Base-by-base conservation (phyloP, 2,888 invertebrate species). In the Drosophila hawaiiensis region DNA sequence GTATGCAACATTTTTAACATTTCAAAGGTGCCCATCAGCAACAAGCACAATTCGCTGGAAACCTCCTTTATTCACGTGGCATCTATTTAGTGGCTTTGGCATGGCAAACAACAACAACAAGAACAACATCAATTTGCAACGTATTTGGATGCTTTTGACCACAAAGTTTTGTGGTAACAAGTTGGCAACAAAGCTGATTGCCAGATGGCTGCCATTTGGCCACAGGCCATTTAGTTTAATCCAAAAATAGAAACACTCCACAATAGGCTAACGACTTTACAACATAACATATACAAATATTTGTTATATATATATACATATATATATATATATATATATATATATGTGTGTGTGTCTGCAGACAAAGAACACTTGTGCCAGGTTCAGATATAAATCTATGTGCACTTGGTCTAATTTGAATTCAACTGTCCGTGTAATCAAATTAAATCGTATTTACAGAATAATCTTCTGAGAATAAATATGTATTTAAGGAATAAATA, bases 111-210 rank as follows among this genome's bases (percentile, higher is more conserved):
- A 60, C 50, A 33, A 41, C 73, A 60, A 54, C 67, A 52, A 28
- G 25, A 41, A 49, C 9, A 52, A 55, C 50, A 54, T 37, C 60
- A 53, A 59, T 66, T 71, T 63, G 41, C 52, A 52, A 61, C 25
- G 58, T 31, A 67, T 65, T 69, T 62, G n/a, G 9, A 12, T 50
- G 59, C 55, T 66, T 85, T 62, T 62, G 70, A 76, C 60, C 56
- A 54, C 54, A 61, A 78, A 71, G 47, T 70, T 65, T 61, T 68
- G 58, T 63, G 65, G 31, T 50, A 78, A 64, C 76, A 78, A 84
- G 69, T 78, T 65, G 68, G 74, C 66, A 77, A 86, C 68, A 85
- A 86, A 76, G 84, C 83, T 65, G 68, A 86, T 70, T 76, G 84
- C 69, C 62, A 65, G 47, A 41, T 47, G 64, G n/a, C 50, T 43